Evolutionary conservation across 2,888 invertebrate genomes (phyloP).

Genomic region (Aleiodes testaceus): DNA sequence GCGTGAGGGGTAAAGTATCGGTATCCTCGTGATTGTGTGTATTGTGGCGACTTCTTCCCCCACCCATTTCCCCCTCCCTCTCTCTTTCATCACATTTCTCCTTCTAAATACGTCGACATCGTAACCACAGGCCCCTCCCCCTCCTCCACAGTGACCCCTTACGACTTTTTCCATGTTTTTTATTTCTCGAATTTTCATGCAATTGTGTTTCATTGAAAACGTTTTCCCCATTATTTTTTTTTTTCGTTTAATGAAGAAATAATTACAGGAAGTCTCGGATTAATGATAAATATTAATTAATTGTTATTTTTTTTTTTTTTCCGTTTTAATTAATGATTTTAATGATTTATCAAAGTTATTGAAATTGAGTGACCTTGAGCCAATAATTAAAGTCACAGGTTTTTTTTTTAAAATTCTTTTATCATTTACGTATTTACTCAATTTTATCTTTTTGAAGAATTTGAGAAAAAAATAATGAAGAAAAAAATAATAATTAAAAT

Average conservation of each 20-base stretch:
- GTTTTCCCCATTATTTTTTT: no score
- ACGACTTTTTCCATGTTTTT: no score
- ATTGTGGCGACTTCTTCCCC: constrained; percentile 27
- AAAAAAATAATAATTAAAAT: no score
- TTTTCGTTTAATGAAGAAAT: background rate
- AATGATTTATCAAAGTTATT: background rate
- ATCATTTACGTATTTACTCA: no score
- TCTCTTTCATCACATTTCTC: background rate
- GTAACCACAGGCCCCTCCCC: background rate
- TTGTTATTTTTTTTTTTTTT: background rate
- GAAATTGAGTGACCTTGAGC: background rate
- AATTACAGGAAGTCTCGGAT: background rate
- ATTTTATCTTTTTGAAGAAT: background rate
- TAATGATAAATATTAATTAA: background rate
- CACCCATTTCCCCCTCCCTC: constrained; percentile 40
- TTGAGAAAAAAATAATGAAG: background rate
- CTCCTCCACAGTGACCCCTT: no score
- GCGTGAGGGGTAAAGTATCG: constrained; percentile 21
- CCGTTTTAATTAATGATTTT: background rate
- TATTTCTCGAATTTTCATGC: background rate
- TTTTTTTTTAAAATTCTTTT: no score
- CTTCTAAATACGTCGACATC: background rate
- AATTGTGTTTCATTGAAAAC: background rate
- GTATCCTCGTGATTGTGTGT: constrained; percentile 37
- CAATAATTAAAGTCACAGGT: no score